phyloP scores from a whole-genome alignment of 2,113 vertebrate genomes.

The Lagopus muta region DNA sequence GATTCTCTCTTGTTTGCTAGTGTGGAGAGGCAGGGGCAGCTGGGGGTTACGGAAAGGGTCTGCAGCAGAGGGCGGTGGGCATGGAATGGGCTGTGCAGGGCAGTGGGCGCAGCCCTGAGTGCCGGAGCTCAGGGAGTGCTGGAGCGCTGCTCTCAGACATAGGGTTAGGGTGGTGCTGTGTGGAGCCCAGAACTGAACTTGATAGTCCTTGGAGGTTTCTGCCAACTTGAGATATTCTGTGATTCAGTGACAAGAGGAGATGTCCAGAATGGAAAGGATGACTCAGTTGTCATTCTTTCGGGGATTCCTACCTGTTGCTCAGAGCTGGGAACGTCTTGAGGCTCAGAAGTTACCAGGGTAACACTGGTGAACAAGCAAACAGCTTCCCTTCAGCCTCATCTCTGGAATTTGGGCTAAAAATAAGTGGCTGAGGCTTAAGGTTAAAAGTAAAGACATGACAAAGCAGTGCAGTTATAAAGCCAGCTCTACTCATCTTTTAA shows the following conservation, averaged over 20 bases:
- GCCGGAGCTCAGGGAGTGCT: not conserved
- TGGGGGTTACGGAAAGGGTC: too few species aligned
- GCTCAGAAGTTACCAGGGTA: slow-evolving; percentile 1
- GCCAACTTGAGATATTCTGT: not conserved
- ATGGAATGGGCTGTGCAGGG: too few species aligned
- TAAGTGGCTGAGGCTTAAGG: not conserved
- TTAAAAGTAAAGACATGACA: not conserved
- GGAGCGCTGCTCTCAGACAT: not conserved
- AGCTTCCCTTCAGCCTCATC: not conserved
- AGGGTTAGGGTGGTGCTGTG: not conserved
- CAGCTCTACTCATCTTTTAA: not conserved
- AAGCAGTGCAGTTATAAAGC: not conserved
- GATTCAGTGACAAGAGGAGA: not conserved
- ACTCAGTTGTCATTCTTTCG: not conserved
- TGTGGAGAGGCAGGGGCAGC: too few species aligned
- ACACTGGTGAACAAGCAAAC: not conserved
- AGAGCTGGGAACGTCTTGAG: not conserved
- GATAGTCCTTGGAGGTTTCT: not conserved
- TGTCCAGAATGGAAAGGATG: not conserved
- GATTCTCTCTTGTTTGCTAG: not conserved
- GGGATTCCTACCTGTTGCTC: not conserved
- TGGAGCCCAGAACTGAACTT: not conserved
- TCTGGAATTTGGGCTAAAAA: not conserved
- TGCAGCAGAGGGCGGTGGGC: too few species aligned
- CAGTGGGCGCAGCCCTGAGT: too few species aligned